Percentiles rank a stretch among this genome's conserved stretches.
Conservation (phyloP, 1,140 invertebrate species). For the Aphidius ervi region DNA sequence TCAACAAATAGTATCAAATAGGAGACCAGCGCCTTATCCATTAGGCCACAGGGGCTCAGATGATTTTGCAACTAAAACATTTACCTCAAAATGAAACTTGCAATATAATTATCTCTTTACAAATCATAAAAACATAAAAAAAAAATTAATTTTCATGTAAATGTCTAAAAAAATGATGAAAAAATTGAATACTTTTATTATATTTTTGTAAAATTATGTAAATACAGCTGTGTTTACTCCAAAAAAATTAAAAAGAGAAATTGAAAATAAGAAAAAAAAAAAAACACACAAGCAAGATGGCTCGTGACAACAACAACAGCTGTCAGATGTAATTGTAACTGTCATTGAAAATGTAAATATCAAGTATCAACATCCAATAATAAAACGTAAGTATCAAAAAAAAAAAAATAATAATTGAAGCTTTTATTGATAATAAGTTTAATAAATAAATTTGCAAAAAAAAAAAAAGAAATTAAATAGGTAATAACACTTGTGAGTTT, state of each 20-base stretch:
- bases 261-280: conserved; percentile 2
- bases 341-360: no score
- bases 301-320: background rate
- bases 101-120: no score
- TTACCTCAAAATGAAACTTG: background rate
- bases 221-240: no score
- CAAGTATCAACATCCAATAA: background rate
- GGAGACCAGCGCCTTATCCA: conserved; percentile 55
- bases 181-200: no score
- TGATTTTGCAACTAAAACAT: background rate
- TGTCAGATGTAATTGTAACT: no score
- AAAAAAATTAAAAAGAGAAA: background rate
- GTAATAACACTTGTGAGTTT: no score
- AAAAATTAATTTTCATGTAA: no score
- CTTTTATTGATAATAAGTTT: background rate
- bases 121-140: no score
- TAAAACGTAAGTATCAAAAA: background rate
- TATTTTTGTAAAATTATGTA: no score
- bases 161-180: no score
- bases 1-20: conserved; percentile 9
- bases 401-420: background rate
- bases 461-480: no score
- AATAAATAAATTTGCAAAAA: background rate
- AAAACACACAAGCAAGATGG: background rate
- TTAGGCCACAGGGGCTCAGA: conserved; percentile 50